Percentiles rank a stretch among this genome's conserved stretches.
phyloP scores from a whole-genome alignment of 2,113 vertebrate genomes.

The Pipa parva region DNA sequence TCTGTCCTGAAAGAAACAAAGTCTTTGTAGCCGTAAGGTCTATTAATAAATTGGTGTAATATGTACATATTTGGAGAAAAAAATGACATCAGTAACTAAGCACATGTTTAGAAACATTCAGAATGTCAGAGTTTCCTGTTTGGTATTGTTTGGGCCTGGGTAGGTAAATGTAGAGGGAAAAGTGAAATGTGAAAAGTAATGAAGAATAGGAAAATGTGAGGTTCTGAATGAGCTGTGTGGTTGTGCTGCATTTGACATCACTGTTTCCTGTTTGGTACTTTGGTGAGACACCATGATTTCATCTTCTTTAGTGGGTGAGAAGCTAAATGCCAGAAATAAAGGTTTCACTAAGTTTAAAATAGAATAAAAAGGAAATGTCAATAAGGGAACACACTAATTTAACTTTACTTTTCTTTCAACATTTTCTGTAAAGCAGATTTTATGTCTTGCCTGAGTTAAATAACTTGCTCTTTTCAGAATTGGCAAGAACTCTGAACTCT shows the following conservation, averaged over 20 bases:
- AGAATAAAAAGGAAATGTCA: background rate
- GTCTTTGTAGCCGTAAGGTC: no score
- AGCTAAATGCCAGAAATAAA: conserved; percentile 33
- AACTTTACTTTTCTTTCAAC: no score
- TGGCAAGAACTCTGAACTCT: no score
- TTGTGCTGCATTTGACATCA: conserved; percentile 54
- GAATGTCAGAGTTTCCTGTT: background rate
- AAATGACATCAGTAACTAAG: background rate
- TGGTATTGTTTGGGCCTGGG: background rate
- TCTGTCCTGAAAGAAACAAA: no score
- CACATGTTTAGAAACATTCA: background rate
- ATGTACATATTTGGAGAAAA: no score
- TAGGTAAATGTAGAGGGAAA: background rate
- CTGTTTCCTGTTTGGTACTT: conserved; percentile 49
- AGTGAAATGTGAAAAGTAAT: background rate
- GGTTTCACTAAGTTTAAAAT: conserved; percentile 47
- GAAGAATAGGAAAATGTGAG: conserved; percentile 33
- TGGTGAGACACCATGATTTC: conserved; percentile 14
- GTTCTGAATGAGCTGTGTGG: conserved; percentile 26
- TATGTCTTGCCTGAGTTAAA: no score
- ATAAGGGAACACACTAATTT: background rate
- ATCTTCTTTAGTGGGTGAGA: conserved; percentile 15
- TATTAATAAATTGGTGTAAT: no score
- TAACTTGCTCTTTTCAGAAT: no score
- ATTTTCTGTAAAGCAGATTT: no score